Base-by-base conservation (phyloP, 1,140 invertebrate genomes). In the Drosophila grimshawi region DNA sequence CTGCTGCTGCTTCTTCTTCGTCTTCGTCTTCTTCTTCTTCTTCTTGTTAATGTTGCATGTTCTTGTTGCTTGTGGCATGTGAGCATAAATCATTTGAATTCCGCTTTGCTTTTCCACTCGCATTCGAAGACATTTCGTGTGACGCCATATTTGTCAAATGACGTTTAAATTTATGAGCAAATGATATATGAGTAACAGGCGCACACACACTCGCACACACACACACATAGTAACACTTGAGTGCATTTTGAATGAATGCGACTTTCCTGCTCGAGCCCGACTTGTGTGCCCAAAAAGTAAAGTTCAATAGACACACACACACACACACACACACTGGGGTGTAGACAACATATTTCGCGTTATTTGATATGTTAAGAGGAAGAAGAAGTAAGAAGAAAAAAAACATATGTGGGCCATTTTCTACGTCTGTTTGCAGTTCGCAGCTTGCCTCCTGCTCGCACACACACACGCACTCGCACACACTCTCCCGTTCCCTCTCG, bases 61-160 rank as follows among this genome's bases (percentile, higher is more conserved):
- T 35, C 11, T 56, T 48, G 51, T 46, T 41, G 11, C 11, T 39
- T 37, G 35, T 45, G 27, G 32, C 41, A 35, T 49, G 51, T 65
- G 48, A 61, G 59, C 63, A 59, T 81, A 77, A 76, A 76, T 77
- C 68, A 76, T 77, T 64, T 64, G 53, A 60, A 79, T 79, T 80
- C 64, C 70, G 33, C 35, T 70, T 64, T 46, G 53, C 2, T 57
- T 45, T 62, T 61, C 41, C 19, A 53, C 19, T 80, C 35, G 59
- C 55, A 65, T 2, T 81, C 35, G 78, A 81, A 81, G 73, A 66
- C 79, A 78, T 81, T 61, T 79, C 68, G 73, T 76, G 59, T 77
- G 75, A 80, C 78, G 78, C 75, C 78, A 66, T 80, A 80, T 80
- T 80, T 80, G 80, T 82, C 78, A 80, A 80, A 80, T 80, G 71